Conservation (phyloP, 2,113 vertebrate genomes). For the Montifringilla adamsi region DNA sequence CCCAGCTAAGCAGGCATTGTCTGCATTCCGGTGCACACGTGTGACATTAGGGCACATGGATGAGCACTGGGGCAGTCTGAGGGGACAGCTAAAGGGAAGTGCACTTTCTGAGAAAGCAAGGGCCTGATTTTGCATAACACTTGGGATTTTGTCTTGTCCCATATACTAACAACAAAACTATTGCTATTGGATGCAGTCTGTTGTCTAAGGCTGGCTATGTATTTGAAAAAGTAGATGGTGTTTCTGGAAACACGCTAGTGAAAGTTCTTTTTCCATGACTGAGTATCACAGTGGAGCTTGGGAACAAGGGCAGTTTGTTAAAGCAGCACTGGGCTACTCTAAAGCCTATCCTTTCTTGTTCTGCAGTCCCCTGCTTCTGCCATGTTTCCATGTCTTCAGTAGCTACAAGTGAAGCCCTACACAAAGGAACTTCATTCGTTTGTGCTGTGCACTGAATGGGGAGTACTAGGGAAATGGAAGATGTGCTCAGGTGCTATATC, state of each 20-base stretch:
- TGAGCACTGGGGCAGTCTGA: not conserved
- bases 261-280: not conserved
- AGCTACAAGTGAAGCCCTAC: not conserved
- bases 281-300: not conserved
- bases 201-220: not conserved
- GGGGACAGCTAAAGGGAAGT: not conserved
- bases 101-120: not conserved
- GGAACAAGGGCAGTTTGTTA: not conserved
- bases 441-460: not conserved
- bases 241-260: not conserved
- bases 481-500: not conserved
- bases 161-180: not conserved
- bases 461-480: not conserved
- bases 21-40: accelerated
- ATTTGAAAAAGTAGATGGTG: not conserved
- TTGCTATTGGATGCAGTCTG: not conserved
- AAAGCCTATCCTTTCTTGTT: not conserved
- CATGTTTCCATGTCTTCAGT: not conserved
- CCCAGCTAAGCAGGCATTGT: not conserved
- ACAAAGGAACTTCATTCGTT: not conserved
- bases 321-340: not conserved
- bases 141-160: not conserved
- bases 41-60: not conserved
- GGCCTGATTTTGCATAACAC: not conserved
- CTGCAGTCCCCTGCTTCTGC: not conserved